Percentiles rank a stretch among this genome's conserved stretches.
These are phyloP conservation scores for Philonicus albiceps DNA, from an alignment of 2,888 invertebrate genomes.

Conservation along the genomic window DNA sequence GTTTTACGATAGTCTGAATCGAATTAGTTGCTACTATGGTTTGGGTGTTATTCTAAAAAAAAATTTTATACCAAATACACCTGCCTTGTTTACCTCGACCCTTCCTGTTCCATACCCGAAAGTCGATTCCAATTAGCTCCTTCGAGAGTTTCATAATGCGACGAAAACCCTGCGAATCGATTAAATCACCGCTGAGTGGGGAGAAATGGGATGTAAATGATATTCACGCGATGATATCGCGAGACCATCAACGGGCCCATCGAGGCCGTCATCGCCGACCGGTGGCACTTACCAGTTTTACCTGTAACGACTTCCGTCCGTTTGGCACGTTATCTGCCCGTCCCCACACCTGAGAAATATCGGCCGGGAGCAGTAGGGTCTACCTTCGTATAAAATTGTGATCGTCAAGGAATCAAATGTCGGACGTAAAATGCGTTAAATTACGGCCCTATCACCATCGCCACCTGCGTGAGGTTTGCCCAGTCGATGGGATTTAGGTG, in stretches of 20 bases:
- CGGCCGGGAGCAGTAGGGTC: background rate
- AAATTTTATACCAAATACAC: background rate
- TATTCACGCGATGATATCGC: slow-evolving; percentile 20
- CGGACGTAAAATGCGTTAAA: slow-evolving; percentile 40
- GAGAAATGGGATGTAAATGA: background rate
- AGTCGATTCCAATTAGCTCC: background rate
- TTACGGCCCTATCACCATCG: slow-evolving; percentile 6
- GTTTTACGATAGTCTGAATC: too few species aligned
- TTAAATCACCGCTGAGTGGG: background rate
- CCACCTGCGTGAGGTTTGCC: slow-evolving; percentile 15
- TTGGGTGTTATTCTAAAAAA: too few species aligned
- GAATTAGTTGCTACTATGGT: too few species aligned
- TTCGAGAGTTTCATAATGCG: background rate
- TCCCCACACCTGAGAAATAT: background rate
- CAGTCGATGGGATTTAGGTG: background rate
- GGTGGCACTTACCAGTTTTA: background rate
- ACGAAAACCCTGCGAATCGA: background rate
- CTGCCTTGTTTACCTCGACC: background rate
- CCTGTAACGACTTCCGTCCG: slow-evolving; percentile 23
- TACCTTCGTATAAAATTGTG: background rate
- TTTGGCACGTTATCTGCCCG: background rate
- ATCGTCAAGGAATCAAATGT: slow-evolving; percentile 40
- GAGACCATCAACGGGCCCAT: background rate
- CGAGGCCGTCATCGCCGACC: background rate
- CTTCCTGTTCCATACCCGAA: background rate